A percentile compares a stretch with the other conserved stretches of the same genome.
Evolutionary conservation across 2,797 vertebrate genomes (phyloP).

Genomic region (Mormyrops attenuatus): DNA sequence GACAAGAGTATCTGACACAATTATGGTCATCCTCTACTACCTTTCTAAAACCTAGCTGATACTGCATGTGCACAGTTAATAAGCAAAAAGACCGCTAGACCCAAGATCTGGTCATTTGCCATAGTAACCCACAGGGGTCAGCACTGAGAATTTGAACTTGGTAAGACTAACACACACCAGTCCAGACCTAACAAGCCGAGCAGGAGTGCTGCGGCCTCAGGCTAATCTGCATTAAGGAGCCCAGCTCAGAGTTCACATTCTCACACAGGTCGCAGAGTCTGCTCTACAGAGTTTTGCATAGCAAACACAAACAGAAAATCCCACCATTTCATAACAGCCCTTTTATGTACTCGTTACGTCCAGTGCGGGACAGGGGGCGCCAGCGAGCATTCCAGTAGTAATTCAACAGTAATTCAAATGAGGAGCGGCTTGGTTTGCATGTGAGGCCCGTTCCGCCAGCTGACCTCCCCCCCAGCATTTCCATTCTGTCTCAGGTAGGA

Average conservation of each 20-base stretch:
- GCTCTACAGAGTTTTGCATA: not conserved
- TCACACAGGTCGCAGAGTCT: not conserved
- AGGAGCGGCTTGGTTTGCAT: not conserved
- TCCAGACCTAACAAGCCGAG: not conserved
- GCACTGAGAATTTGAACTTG: not conserved
- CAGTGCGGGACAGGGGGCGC: not conserved
- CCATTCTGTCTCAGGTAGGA: not conserved
- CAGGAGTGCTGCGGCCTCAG: not conserved
- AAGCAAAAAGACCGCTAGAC: not conserved
- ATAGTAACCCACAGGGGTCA: not conserved
- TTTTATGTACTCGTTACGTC: not conserved
- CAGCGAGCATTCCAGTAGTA: not conserved
- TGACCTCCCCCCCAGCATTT: not conserved
- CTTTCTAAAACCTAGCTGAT: not conserved
- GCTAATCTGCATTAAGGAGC: not conserved
- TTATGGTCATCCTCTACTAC: not conserved
- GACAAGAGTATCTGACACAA: not conserved
- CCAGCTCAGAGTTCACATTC: not conserved
- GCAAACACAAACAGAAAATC: not conserved
- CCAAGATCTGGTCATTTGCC: not conserved
- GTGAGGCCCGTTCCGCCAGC: not conserved
- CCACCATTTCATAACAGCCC: not conserved
- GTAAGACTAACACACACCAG: not conserved
- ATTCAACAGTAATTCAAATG: not conserved
- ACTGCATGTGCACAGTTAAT: not conserved